Evolutionary conservation across 2,888 invertebrate species (phyloP).

Genomic region (Epiblema foenella): DNA sequence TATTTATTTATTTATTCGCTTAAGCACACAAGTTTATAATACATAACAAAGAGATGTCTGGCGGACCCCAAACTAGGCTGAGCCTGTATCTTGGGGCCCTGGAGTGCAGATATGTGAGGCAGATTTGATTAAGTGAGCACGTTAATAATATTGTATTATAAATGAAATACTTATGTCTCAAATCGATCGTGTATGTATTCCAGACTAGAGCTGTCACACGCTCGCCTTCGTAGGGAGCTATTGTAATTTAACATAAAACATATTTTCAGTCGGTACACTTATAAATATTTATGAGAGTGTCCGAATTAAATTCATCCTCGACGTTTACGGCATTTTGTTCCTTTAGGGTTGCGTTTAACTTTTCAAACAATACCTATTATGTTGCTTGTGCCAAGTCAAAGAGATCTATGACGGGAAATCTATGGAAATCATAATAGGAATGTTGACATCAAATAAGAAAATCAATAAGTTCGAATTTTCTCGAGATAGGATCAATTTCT

Average conservation of each 20-base stretch:
- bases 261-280: constrained; percentile 57
- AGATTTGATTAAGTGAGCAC: too few relatives aligned
- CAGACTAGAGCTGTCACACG: constrained; percentile 61
- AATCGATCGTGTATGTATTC: constrained; percentile 7
- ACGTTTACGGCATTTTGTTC: constrained; percentile 59
- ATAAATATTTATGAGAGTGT: constrained; percentile 72
- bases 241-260: constrained; percentile 61
- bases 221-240: constrained; percentile 53
- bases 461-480: too few relatives aligned
- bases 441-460: background rate
- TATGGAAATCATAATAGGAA: constrained; percentile 21
- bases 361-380: constrained; percentile 21
- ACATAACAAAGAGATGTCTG: too few relatives aligned
- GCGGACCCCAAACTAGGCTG: too few relatives aligned
- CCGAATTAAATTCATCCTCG: constrained; percentile 66
- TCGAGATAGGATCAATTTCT: too few relatives aligned
- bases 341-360: constrained; percentile 24
- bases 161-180: background rate
- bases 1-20: too few relatives aligned
- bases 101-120: too few relatives aligned
- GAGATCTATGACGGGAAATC: constrained; percentile 29
- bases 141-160: too few relatives aligned
- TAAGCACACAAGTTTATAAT: too few relatives aligned
- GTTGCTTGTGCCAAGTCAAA: constrained; percentile 16
- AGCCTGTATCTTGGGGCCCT: too few relatives aligned